Base-by-base conservation (phyloP, 2,888 invertebrate genomes). In the Drosophila ezoana region DNA sequence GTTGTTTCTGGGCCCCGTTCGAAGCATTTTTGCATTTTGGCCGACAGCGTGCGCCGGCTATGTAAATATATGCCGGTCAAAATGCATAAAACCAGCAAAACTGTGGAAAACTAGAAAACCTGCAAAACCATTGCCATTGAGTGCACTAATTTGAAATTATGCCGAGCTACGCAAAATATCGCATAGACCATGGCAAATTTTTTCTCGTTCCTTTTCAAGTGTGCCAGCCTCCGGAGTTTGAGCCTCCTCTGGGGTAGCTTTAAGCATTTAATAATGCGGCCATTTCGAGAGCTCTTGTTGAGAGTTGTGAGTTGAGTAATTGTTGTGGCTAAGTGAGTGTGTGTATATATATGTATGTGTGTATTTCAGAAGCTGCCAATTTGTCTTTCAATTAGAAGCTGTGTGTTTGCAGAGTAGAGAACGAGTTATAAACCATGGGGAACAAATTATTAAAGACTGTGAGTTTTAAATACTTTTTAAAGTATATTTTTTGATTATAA, bases 91-190 rank as follows among this genome's bases (percentile, higher is more conserved):
- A 65, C 80, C 54, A 48, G 71, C 70, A 78, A 74, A 80, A 78
- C 62, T 18, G 44, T 37, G 62, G 70, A 81, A 66, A 78, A 64
- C 76, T 76, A 61, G 60, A 78, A 77, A 81, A 78, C 62, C 54
- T 48, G 62, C 37, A 62, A 68, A 76, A 69, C 71, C 76, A 71
- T 76, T 74, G 77, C 87, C 87, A 83, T 84, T 84, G 77, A 87
- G 81, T 83, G 87, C 79, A 86, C 84, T 83, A 83, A 83, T 83
- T 83, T 84, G 77, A 87, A 86, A 83, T 83, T 83, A 83, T 79
- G 76, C 76, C 66, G 58, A 77, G 74, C 53, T 77, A 74, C 56
- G 76, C 76, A 74, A 74, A 69, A 68, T 69, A 76, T 76, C 58
- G 75, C 65, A 65, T 43, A 65, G 58, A 54, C 49, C 44, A 73